Base-by-base conservation (phyloP, 2,113 vertebrate genomes). In the Oplegnathus fasciatus region DNA sequence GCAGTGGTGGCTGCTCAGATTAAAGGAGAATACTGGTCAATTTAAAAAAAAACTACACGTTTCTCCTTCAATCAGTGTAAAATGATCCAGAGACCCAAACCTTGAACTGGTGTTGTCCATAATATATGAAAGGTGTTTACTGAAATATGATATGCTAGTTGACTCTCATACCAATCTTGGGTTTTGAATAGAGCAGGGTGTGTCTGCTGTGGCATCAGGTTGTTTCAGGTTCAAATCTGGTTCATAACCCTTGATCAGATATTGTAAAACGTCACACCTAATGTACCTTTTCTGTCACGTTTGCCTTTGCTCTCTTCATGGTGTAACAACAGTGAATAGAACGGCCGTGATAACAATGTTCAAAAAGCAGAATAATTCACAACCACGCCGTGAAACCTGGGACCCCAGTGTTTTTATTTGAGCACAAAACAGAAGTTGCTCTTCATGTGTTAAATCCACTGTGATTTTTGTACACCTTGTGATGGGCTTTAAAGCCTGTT, bases 41-140 rank as follows among this genome's bases (percentile, higher is more conserved):
- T 93, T 93, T 82, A 81, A 79, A 91, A 81, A 79, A 91, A 91
- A 91, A 90, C 88, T 72, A 85, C 90, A 82, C 75, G n/a, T 84
- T 92, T 89, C 92, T 87, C 74, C 78, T 86, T 85, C 75, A 90
- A 80, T 88, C 78, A 72, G 44, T 73, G 62, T 88, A 44, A 71
- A 62, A 71, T 71, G 30, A 88, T 48, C 55, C 15, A 44, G 24
- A 65, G 30, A 70, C 13, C 30, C 14, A 32, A 80, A 70, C 37
- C 52, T 54, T 61, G 34, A 57, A 42, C 44, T 20, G 34, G 13
- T 28, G n/a, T 61, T 40, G 24, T 30, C 17, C 15, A 26, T 30
- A 4, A 62, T 10, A 55, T 34, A 52, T 9, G 13, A 44, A 40
- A 40, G 70, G 54, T 60, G 44, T 58, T 34, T 20, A 32, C 57